Evolutionary conservation across 2,888 invertebrate species (phyloP).

Genomic region (Baronia brevicornis): DNA sequence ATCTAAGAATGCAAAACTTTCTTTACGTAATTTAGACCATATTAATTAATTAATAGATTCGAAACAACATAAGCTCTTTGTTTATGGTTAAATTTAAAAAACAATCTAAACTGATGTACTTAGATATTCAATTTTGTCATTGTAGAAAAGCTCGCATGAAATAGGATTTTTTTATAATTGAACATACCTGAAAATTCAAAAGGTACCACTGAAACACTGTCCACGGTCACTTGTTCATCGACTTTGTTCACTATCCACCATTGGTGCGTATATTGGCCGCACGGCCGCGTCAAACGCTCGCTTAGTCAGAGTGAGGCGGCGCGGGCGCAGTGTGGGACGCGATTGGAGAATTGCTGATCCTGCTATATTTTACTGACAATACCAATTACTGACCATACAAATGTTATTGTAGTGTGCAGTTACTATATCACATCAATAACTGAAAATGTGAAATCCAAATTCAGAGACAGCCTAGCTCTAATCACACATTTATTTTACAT

Average conservation of each 20-base stretch:
- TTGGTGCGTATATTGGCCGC: conserved; percentile 23
- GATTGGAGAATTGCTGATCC: conserved; percentile 43
- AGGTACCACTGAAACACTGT: conserved; percentile 25
- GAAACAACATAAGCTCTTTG: no score
- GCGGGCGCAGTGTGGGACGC: conserved; percentile 38
- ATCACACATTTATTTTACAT: no score
- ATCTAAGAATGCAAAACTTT: no score
- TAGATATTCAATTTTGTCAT: no score
- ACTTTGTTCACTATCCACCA: conserved; percentile 33
- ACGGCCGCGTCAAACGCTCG: conserved; percentile 49
- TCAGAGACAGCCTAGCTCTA: no score
- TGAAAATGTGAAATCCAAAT: no score
- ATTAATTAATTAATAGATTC: no score
- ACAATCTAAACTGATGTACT: no score
- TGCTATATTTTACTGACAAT: conserved; percentile 34
- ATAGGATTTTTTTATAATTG: neutral
- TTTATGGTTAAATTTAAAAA: no score
- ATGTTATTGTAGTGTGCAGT: conserved; percentile 8
- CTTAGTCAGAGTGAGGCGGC: conserved; percentile 53
- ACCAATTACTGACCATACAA: conserved; percentile 26
- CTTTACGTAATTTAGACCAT: no score
- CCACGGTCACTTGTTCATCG: conserved; percentile 47
- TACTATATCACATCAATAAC: no score
- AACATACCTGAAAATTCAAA: conserved; percentile 43
- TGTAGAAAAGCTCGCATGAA: no score